Evolutionary conservation across 2,113 vertebrate genomes (phyloP).

Genomic region (Anthoscopus minutus): DNA sequence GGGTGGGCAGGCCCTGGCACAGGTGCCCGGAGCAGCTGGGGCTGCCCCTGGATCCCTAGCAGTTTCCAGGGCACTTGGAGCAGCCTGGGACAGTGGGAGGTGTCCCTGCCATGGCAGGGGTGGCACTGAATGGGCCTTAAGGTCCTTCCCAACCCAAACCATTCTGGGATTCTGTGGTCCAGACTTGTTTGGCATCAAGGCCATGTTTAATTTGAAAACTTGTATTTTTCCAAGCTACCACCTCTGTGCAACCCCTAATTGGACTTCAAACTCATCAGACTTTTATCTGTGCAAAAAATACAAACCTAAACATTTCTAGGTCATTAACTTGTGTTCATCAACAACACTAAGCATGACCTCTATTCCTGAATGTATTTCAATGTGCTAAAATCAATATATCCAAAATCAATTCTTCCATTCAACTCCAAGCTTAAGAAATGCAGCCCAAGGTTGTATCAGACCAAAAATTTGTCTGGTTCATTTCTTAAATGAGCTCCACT

Average conservation of each 20-base stretch:
- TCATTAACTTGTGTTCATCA: not conserved
- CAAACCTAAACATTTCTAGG: not conserved
- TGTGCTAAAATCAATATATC: not conserved
- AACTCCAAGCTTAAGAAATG: not conserved
- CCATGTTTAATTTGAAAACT: not conserved
- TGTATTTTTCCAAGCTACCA: not conserved
- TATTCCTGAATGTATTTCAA: not conserved
- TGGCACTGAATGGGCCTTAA: rapidly evolving
- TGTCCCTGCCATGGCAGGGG: not conserved
- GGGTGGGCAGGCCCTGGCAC: not conserved
- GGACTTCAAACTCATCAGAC: not conserved
- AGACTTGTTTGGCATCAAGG: not conserved
- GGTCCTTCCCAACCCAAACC: not conserved
- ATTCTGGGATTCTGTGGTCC: not conserved
- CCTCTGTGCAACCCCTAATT: not conserved
- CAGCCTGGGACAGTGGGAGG: not conserved
- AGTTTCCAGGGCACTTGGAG: not conserved
- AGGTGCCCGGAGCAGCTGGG: not conserved
- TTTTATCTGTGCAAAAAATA: not conserved
- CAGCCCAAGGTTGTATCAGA: not conserved
- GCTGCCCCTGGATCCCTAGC: not conserved
- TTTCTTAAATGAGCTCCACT: not conserved
- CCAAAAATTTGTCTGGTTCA: not conserved
- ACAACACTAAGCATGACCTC: not conserved
- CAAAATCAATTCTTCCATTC: not conserved